Evolutionary conservation across 2,888 invertebrate species (phyloP), one percentile per base, ranked within the genome.

Genomic region (Oscheius myriophilus): DNA sequence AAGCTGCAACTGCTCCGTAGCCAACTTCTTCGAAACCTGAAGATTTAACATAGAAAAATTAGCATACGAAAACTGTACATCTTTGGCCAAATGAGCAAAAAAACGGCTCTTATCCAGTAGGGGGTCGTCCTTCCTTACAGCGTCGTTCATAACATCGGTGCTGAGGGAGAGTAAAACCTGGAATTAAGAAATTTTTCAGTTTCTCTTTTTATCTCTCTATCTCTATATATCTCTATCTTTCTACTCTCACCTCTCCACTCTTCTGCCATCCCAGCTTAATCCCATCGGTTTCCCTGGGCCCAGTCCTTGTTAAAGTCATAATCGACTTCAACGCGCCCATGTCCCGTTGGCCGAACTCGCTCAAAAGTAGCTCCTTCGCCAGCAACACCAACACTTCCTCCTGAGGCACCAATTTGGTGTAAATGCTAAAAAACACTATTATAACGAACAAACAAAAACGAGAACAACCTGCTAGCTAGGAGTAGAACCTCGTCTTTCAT

Each of bases 351-450:
- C 70, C 68, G 42, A 59, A 33, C 41, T 76, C 75, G 39, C 69
- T 65, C 23, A 69, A 69, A 7, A 78, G 52, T 18, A 75, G 66
- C 41, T 76, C 74, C 49, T 69, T 61, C 0, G 78, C 79, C 18
- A 80, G 63, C 42, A 79, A 25, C 53, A 76, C 73, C 21, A 79
- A 51, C 3, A 79, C 78, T 21, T 76, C 78, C 41, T 78, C 76
- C 3, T 67, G 68, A 9, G 71, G 71, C 11, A 80, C 57, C 18
- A 80, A 23, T n/a, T 71, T 61, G 12, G 51, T 45, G 57, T 78
- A 80, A 11, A 78, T 71, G 51, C 75, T 75, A 45, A 67, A 75
- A 51, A 45, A 2, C n/a, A n/a, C n/a, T n/a, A n/a, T n/a, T n/a
- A n/a, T n/a, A n/a, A n/a, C n/a, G n/a, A n/a, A n/a, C n/a, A n/a